Evolutionary conservation across 2,797 vertebrate species (phyloP), one percentile per base, ranked within the genome.

Genomic region (Enoplosus armatus): DNA sequence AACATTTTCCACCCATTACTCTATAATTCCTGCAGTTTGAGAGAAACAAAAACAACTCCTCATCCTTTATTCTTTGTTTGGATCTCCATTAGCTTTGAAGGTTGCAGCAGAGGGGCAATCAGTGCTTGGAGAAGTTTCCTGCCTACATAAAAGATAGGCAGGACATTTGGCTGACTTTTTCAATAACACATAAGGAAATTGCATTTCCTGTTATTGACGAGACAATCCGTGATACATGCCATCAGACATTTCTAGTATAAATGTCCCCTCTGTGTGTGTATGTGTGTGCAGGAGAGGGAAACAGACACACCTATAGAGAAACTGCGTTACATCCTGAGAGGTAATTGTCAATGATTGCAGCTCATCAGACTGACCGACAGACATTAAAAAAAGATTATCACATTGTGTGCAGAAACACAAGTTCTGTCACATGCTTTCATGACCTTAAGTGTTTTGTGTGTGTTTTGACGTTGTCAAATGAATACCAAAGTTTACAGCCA

Each of bases 131-230:
- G 20, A 37, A 6, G 26, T 50, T 67, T 68, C 64, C 62, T 71
- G 61, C 29, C 50, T 5, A 18, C 18, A 61, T 41, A n/a, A 59
- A 61, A 65, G 39, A 61, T 10, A 59, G n/a, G 31, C 43, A 18
- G 71, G 71, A 79, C 82, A 86, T 87, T 87, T 79, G 81, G 26
- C 51, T 31, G 69, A 29, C 20, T 71, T 80, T 39, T 74, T 60
- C 37, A 56, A 11, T 67, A 71, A 39, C 55, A 76, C 56, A 22
- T 18, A 55, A 59, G 61, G 72, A 85, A 87, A 79, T 48, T 71
- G 31, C 41, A 59, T 75, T 87, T 89, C 91, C 89, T 84, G 75
- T 69, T 76, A 67, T 70, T 71, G 66, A 62, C 73, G 60, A 72
- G 39, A 69, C 51, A 29, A 74, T 50, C 65, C 37, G 48, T 63